Percentiles rank a stretch among this genome's conserved stretches.
Conservation (phyloP, 2,113 vertebrate genomes). For the Onychorhynchus coronatus region DNA sequence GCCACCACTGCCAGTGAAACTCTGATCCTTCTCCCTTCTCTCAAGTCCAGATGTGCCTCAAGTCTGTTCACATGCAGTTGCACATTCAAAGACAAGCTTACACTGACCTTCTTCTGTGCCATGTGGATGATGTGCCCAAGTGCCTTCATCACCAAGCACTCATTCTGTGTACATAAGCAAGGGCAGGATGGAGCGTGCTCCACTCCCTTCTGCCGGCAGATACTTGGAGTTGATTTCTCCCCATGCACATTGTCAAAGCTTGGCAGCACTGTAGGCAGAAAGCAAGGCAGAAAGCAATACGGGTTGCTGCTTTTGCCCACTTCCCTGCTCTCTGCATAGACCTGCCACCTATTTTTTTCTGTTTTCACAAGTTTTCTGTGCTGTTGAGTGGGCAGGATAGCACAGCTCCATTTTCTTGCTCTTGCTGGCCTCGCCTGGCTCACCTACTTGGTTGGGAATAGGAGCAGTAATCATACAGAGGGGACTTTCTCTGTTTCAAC, state of each 20-base stretch:
- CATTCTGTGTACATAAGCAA: neutral
- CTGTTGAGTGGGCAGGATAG: neutral
- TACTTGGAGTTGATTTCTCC: neutral
- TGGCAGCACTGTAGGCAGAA: neutral
- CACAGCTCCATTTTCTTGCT: fast-evolving
- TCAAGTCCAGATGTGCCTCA: neutral
- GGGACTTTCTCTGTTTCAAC: neutral
- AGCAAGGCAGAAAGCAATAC: neutral
- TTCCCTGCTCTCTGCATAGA: neutral
- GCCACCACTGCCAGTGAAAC: neutral
- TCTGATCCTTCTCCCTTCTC: neutral
- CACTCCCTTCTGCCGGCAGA: neutral
- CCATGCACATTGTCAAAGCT: neutral
- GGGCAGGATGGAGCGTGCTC: fast-evolving
- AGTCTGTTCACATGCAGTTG: neutral
- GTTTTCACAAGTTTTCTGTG: neutral
- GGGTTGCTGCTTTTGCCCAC: neutral
- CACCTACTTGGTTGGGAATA: neutral
- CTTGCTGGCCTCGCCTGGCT: neutral
- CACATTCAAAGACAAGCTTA: neutral
- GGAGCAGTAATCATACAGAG: neutral
- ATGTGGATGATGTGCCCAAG: neutral
- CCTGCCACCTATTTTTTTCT: neutral
- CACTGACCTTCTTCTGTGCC: neutral
- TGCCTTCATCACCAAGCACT: neutral